phyloP scores from a whole-genome alignment of 1,140 invertebrate genomes.

The Palaemon carinicauda region DNA sequence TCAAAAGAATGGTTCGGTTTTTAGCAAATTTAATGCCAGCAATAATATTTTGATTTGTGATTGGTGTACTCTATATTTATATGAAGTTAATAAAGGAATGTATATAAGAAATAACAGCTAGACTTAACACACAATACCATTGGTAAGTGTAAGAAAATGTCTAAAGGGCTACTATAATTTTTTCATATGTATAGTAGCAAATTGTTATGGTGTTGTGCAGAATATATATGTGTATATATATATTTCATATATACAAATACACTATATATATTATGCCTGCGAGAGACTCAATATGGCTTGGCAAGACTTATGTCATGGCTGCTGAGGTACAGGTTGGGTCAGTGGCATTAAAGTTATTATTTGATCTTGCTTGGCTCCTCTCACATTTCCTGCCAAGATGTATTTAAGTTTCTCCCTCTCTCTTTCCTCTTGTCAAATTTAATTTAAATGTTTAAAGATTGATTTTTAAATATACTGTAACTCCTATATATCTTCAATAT shows the following conservation, averaged over 20 bases:
- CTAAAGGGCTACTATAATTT: neutral
- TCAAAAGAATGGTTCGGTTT: constrained; percentile 7
- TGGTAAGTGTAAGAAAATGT: no score
- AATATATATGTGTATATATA: no score
- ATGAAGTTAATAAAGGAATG: neutral
- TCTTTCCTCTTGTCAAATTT: no score
- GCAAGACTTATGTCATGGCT: constrained; percentile 42
- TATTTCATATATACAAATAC: no score
- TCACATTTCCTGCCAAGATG: neutral
- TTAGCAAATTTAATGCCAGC: constrained; percentile 38
- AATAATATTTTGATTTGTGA: constrained; percentile 42
- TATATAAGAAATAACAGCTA: no score
- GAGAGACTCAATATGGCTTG: constrained; percentile 25
- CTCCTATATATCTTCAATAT: no score
- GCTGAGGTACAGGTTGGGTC: constrained; percentile 18
- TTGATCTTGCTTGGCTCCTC: neutral
- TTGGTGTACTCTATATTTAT: constrained; percentile 6
- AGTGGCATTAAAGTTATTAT: neutral
- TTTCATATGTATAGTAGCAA: constrained; percentile 27
- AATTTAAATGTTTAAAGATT: no score
- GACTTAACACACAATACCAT: no score
- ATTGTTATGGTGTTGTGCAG: constrained; percentile 34
- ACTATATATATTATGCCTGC: constrained; percentile 10
- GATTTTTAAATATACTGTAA: no score
- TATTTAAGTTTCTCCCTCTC: no score